phyloP scores from a whole-genome alignment of 2,888 invertebrate species.

The Trichacis sp. region DNA sequence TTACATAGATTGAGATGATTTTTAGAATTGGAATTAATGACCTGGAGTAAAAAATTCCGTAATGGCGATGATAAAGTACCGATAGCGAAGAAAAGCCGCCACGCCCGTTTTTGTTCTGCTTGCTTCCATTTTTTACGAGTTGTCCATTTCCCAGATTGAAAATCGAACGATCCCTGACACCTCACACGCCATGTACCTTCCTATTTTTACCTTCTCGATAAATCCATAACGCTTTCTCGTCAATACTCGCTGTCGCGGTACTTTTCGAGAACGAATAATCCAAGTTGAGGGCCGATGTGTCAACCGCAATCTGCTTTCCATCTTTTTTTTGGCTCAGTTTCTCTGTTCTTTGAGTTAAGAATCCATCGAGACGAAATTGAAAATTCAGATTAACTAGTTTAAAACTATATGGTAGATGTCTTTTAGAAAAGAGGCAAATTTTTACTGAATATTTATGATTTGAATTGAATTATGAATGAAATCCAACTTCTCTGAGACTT shows the following conservation, averaged over 20 bases:
- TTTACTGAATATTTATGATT: too few species aligned
- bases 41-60: too few species aligned
- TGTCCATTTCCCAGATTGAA: neutral
- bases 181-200: neutral
- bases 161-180: slow-evolving; percentile 1
- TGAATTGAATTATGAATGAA: too few species aligned
- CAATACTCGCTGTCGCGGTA: neutral
- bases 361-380: too few species aligned
- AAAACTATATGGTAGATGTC: too few species aligned
- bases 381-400: too few species aligned
- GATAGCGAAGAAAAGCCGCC: neutral
- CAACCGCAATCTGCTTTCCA: neutral
- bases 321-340: too few species aligned
- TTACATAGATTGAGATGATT: too few species aligned
- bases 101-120: neutral
- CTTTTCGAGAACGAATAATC: slow-evolving; percentile 1
- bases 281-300: neutral
- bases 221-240: neutral
- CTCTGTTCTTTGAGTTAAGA: too few species aligned
- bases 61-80: neutral
- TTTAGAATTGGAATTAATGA: too few species aligned
- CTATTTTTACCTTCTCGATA: neutral
- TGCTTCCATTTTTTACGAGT: neutral
- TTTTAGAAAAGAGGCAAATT: too few species aligned
- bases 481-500: too few species aligned